Evolutionary conservation across 2,888 invertebrate species (phyloP).

Genomic region (Orthonychiurus folsomi): DNA sequence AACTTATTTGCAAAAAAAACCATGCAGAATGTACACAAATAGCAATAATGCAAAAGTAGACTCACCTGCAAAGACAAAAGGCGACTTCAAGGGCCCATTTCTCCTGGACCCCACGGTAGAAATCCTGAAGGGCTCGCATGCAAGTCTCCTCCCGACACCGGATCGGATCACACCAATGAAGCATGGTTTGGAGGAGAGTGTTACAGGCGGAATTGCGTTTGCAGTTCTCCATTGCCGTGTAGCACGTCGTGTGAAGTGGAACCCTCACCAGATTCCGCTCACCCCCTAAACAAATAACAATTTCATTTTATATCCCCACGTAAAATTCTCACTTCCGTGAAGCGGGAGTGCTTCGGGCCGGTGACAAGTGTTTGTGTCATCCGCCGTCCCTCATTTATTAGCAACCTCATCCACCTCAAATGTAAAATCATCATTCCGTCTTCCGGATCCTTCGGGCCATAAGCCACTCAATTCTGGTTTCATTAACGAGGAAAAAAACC

Average conservation of each 20-base stretch:
- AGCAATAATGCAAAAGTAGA: too few relatives aligned
- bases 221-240: conserved; percentile 70
- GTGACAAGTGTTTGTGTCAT: background rate
- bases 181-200: conserved; percentile 68
- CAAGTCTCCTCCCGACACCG: conserved; percentile 76
- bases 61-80: conserved; percentile 88
- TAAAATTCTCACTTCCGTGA: conserved; percentile 6
- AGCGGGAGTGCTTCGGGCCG: too few relatives aligned
- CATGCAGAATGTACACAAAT: too few relatives aligned
- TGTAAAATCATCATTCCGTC: background rate
- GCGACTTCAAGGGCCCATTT: conserved; percentile 81
- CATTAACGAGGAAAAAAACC: too few relatives aligned
- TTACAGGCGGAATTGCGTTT: conserved; percentile 73
- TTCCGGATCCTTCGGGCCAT: too few relatives aligned
- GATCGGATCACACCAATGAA: conserved; percentile 67
- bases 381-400: background rate
- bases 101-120: conserved; percentile 70
- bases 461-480: too few relatives aligned
- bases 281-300: background rate
- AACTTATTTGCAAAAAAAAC: conserved; percentile 1
- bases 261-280: conserved; percentile 21
- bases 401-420: background rate
- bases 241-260: conserved; percentile 70
- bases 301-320: background rate
- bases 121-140: conserved; percentile 75